A percentile compares a stretch with the other conserved stretches of the same genome.
Conservation (phyloP, 1,140 invertebrate species). For the Diabrotica undecimpunctata region DNA sequence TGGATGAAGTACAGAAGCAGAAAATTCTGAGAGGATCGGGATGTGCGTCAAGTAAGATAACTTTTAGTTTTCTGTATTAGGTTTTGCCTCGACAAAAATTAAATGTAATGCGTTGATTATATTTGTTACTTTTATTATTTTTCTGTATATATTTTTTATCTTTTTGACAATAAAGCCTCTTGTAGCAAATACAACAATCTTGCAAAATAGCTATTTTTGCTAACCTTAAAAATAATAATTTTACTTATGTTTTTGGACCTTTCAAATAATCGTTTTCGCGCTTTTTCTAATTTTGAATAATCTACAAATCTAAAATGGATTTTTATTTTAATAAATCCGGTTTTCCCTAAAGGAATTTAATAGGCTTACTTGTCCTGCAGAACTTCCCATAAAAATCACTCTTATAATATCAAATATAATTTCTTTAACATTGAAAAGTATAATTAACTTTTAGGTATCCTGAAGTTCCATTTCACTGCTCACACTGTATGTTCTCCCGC, state of each 20-base stretch:
- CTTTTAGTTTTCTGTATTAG: slow-evolving; percentile 5
- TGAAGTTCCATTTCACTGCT: slow-evolving; percentile 62
- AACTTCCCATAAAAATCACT: too few relatives aligned
- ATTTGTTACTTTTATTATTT: neutral
- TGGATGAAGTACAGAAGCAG: slow-evolving; percentile 47
- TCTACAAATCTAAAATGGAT: neutral
- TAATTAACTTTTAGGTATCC: slow-evolving; percentile 50
- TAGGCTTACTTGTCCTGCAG: too few relatives aligned
- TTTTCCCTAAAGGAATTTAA: neutral
- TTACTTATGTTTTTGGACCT: too few relatives aligned
- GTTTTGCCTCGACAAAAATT: neutral
- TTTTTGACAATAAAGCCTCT: too few relatives aligned
- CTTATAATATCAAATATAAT: too few relatives aligned
- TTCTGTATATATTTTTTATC: neutral
- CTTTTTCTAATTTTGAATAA: too few relatives aligned
- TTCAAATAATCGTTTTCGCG: too few relatives aligned
- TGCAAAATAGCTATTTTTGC: too few relatives aligned
- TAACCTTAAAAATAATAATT: too few relatives aligned
- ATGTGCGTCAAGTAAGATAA: slow-evolving; percentile 51
- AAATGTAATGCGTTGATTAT: neutral
- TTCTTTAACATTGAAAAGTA: too few relatives aligned
- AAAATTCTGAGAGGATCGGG: slow-evolving; percentile 49
- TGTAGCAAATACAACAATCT: too few relatives aligned
- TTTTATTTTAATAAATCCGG: neutral
- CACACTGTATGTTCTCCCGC: slow-evolving; percentile 63